Evolutionary conservation across 2,797 vertebrate species (phyloP).

Genomic region (Nothura maculosa): DNA sequence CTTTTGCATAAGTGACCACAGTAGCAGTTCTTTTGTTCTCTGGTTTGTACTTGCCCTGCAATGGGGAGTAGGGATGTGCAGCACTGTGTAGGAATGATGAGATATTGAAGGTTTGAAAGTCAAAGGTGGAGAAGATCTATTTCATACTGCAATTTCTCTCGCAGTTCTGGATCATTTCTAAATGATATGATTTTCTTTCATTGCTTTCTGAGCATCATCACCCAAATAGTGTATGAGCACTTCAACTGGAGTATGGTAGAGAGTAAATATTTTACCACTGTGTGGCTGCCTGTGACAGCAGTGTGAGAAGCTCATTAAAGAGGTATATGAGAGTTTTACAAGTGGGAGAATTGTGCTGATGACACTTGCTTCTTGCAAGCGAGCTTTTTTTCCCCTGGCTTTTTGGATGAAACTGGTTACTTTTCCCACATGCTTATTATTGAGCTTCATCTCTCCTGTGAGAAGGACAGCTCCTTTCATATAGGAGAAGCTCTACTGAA

Average conservation of each 20-base stretch:
- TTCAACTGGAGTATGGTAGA: neutral
- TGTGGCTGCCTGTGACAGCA: neutral
- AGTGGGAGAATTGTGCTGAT: neutral
- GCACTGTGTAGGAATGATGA: neutral
- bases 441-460: neutral
- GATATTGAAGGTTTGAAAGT: neutral
- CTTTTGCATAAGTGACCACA: neutral
- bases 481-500: neutral
- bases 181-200: neutral
- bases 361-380: neutral
- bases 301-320: constrained; percentile 3
- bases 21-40: neutral
- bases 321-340: neutral
- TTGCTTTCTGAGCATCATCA: neutral
- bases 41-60: neutral
- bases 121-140: neutral
- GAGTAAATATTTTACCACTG: constrained; percentile 7
- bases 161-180: neutral
- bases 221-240: neutral
- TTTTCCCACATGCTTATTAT: constrained; percentile 8
- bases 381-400: neutral
- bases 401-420: neutral
- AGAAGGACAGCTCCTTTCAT: neutral
- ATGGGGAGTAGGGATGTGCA: neutral
- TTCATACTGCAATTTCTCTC: neutral